Conservation (phyloP, 2,113 vertebrate species). For the Misgurnus mizolepis region DNA sequence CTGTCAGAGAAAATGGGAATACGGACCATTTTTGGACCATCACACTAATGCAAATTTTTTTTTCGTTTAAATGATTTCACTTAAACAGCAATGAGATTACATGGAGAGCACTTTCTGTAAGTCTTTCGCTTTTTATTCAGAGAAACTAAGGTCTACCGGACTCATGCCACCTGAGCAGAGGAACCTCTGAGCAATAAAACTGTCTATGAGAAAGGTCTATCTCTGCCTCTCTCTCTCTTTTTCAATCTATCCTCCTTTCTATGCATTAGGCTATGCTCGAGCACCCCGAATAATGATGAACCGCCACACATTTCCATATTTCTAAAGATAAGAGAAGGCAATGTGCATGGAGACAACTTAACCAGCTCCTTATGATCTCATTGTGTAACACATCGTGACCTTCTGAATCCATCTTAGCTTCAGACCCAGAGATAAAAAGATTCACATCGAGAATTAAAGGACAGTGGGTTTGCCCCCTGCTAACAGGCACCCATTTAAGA, state of each 20-base stretch:
- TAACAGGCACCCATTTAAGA: constrained; percentile 13
- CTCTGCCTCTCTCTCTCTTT: constrained; percentile 23
- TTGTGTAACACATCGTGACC: constrained; percentile 54
- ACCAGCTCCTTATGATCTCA: constrained; percentile 66
- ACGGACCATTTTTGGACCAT: too few species aligned
- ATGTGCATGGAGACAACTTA: constrained; percentile 68
- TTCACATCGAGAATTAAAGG: not conserved
- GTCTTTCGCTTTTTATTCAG: too few species aligned
- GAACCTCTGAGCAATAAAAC: not conserved
- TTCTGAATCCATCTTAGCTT: constrained; percentile 40
- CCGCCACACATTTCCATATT: constrained; percentile 73
- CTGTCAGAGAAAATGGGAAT: too few species aligned
- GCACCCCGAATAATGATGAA: constrained; percentile 76
- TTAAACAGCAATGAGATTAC: not conserved
- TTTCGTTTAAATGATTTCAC: too few species aligned
- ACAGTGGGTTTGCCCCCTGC: not conserved
- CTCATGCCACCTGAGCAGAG: not conserved
- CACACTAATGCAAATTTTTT: too few species aligned
- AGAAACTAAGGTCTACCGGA: too few species aligned
- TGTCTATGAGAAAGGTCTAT: not conserved
- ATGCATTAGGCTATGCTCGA: constrained; percentile 66
- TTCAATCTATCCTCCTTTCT: not conserved
- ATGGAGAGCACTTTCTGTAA: not conserved
- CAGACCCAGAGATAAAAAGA: constrained; percentile 38
- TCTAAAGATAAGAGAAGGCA: constrained; percentile 70